Evolutionary conservation across 2,113 vertebrate genomes (phyloP).

Genomic region (Benitochromis conjunctus): DNA sequence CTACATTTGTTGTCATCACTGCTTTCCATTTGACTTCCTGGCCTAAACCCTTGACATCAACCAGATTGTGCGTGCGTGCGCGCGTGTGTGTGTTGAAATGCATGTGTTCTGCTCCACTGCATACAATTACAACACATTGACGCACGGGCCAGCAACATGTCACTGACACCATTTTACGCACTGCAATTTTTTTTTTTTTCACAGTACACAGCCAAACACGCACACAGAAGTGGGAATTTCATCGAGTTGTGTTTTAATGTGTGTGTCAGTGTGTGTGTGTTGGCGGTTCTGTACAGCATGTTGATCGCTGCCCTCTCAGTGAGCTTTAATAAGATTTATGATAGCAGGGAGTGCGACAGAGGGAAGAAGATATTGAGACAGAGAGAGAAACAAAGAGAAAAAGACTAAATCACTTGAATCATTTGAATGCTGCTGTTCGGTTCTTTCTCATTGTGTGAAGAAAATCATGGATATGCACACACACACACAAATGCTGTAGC

Average conservation of each 20-base stretch:
- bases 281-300: background rate
- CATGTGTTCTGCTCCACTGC: slow-evolving; percentile 40
- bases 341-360: background rate
- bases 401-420: background rate
- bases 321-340: slow-evolving; percentile 52
- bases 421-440: background rate
- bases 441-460: background rate
- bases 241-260: background rate
- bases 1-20: background rate
- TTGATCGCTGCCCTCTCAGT: slow-evolving; percentile 17
- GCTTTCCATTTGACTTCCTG: background rate
- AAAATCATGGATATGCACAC: background rate
- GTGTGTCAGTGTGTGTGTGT: background rate
- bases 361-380: slow-evolving; percentile 17
- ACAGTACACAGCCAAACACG: background rate
- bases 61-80: background rate
- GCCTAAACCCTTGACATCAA: slow-evolving; percentile 9
- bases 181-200: background rate
- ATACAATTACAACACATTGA: slow-evolving; percentile 63
- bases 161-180: slow-evolving; percentile 37
- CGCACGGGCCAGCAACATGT: slow-evolving; percentile 47
- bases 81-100: background rate
- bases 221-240: background rate
- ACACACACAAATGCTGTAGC: background rate
- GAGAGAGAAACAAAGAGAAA: slow-evolving; percentile 14